Base-by-base conservation (phyloP, 2,113 vertebrate genomes). In the Xyliphius kryptos region DNA sequence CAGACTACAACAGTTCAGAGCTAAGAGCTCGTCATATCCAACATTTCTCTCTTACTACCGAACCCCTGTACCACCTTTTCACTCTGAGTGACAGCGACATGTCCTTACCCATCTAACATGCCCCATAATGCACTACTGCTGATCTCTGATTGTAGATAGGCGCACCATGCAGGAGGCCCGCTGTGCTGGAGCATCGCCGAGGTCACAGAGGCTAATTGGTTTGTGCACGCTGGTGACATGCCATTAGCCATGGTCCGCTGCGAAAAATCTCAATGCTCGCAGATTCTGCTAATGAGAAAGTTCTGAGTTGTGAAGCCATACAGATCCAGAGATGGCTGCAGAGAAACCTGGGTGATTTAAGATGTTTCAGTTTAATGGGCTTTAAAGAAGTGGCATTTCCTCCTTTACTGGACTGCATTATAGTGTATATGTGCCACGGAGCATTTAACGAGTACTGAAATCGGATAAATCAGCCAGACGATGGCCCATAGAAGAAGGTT, bases 121-220 rank as follows among this genome's bases (percentile, higher is more conserved):
- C 6, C 58, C 43, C 56, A 59, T 47, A 47, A 48, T 60, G 58
- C 58, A 37, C 43, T 13, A 20, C 44, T 49, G 44, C 44, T 60
- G 47, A 60, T 60, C 26, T 59, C 14, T 59, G 56, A 46, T 59
- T 47, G 6, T 9, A 46, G 44, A 47, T 47, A 47, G 16, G 44
- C 6, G 40, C 40, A 14, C 40, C 10, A 5, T 10, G 40, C 9
- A 40, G 41, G 22, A 58, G 43, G 20, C 36, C 44, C 44, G 43
- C 32, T 48, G 58, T 37, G 32, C 46, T 10, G n/a, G 13, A 12
- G 9, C 19, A 16, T 43, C 38, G 38, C 17, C 15, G 9, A 14
- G 56, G 41, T 26, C 41, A 58, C 4, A 41, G 41, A 44, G 38
- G 14, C 19, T 58, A 58, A 58, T 26, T 58, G 56, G 5, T 46